Percentiles rank a stretch among this genome's conserved stretches.
phyloP scores from a whole-genome alignment of 2,797 vertebrate species.

The Pterois miles region DNA sequence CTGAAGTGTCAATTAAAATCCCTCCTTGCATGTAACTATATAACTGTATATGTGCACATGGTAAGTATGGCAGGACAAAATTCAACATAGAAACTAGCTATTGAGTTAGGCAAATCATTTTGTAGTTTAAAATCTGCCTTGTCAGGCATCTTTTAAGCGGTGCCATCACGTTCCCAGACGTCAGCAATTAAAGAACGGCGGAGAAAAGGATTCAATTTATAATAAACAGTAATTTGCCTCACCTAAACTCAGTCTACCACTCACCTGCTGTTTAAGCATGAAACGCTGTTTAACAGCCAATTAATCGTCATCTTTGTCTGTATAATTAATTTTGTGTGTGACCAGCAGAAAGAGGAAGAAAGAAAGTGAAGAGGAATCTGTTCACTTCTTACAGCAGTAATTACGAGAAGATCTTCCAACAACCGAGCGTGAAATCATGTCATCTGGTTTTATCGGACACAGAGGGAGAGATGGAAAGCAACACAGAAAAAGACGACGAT shows the following conservation, averaged over 20 bases:
- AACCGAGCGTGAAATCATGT: constrained; percentile 38
- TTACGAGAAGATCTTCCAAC: constrained; percentile 43
- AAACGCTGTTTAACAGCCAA: neutral
- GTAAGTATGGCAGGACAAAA: neutral
- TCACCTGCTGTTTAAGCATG: neutral
- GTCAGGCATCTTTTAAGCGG: neutral
- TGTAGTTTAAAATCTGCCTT: neutral
- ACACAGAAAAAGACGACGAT: neutral
- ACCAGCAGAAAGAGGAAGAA: neutral
- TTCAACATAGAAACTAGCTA: neutral
- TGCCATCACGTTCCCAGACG: neutral
- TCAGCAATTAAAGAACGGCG: neutral
- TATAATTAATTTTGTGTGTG: constrained; percentile 21
- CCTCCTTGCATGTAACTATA: neutral
- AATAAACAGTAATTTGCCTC: neutral
- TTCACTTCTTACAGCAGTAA: constrained; percentile 26
- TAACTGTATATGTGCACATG: neutral
- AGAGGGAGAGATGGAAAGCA: neutral
- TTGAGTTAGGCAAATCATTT: neutral
- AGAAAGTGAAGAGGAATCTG: constrained; percentile 20
- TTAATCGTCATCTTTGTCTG: constrained; percentile 4
- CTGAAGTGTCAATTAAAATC: neutral
- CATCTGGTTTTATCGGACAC: constrained; percentile 10
- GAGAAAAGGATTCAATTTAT: neutral
- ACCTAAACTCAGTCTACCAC: neutral